Conservation (phyloP, 2,888 invertebrate species). For the Hydraecia micacea region DNA sequence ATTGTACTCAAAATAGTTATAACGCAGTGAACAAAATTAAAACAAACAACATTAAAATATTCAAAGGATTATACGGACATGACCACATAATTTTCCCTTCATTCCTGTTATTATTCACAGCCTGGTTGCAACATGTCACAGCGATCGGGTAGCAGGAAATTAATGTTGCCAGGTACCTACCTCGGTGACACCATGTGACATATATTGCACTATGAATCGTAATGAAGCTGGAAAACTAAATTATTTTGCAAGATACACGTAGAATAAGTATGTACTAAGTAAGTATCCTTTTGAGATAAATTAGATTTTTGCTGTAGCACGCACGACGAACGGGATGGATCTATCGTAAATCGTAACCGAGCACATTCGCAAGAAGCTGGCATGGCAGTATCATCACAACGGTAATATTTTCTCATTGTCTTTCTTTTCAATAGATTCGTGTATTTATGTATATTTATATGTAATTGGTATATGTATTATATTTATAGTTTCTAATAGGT, state of each 20-base stretch:
- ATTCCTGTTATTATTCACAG: constrained; percentile 47
- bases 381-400: no score
- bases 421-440: no score
- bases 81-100: constrained; percentile 41
- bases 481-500: no score
- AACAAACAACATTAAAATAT: constrained; percentile 48
- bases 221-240: constrained; percentile 25
- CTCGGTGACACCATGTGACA: constrained; percentile 32
- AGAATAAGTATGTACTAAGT: background rate
- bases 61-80: constrained; percentile 26
- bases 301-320: background rate
- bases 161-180: constrained; percentile 55
- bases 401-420: no score
- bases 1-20: background rate
- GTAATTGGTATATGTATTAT: no score
- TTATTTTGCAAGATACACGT: constrained; percentile 11
- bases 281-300: background rate
- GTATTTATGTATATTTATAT: no score
- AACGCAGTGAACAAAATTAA: background rate
- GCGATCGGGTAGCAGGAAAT: constrained; percentile 59
- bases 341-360: background rate
- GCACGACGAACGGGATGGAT: no score
- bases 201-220: constrained; percentile 39
- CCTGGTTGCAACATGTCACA: constrained; percentile 49
- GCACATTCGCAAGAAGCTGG: no score